Evolutionary conservation across 1,140 invertebrate genomes (phyloP).

Genomic region (Geopemphigus sp.): DNA sequence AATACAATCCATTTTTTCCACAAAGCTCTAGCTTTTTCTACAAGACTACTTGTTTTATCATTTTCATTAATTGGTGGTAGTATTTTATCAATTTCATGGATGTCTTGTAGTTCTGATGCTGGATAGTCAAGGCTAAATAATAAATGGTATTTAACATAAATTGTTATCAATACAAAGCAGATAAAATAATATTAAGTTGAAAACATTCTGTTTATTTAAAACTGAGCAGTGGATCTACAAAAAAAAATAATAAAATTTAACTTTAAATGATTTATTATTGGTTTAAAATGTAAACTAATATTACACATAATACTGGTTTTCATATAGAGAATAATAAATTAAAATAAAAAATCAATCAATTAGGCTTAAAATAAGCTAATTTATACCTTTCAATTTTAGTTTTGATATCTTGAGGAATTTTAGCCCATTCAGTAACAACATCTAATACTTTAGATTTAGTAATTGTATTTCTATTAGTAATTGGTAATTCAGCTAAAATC

Average conservation of each 20-base stretch:
- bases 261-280: too few relatives aligned
- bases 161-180: background rate
- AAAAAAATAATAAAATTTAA: too few relatives aligned
- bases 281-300: too few relatives aligned
- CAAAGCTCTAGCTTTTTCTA: conserved; percentile 22
- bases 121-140: conserved; percentile 42
- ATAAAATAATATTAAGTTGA: background rate
- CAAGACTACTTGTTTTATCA: background rate
- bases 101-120: background rate
- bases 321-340: too few relatives aligned
- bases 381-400: conserved; percentile 45
- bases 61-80: background rate
- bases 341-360: background rate
- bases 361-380: background rate
- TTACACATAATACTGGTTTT: too few relatives aligned
- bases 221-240: background rate
- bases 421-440: conserved; percentile 78
- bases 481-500: conserved; percentile 78
- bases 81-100: conserved; percentile 13
- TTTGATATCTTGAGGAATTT: conserved; percentile 50
- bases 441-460: conserved; percentile 85
- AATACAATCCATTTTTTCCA: conserved; percentile 47
- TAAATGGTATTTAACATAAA: background rate
- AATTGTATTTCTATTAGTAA: conserved; percentile 88
- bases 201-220: background rate